Evolutionary conservation across 2,113 vertebrate genomes (phyloP).

Genomic region (Vidua macroura): DNA sequence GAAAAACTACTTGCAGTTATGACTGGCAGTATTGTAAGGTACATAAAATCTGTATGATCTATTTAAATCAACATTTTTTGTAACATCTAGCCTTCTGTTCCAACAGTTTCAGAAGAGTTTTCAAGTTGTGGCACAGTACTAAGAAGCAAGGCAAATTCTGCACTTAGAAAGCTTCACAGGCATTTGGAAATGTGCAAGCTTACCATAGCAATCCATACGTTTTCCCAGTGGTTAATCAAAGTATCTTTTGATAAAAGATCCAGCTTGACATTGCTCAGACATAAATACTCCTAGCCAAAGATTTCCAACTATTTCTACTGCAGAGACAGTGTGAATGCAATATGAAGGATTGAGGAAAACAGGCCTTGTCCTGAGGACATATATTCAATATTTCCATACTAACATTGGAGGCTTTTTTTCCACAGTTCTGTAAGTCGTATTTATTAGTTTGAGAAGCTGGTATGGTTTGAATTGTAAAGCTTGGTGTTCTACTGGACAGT

Average conservation of each 20-base stretch:
- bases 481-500: neutral
- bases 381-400: neutral
- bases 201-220: neutral
- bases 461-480: neutral
- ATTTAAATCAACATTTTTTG: neutral
- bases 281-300: neutral
- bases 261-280: neutral
- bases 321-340: neutral
- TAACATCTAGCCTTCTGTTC: neutral
- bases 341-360: neutral
- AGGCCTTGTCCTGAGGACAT: neutral
- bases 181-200: neutral
- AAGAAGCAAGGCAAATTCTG: neutral
- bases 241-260: neutral
- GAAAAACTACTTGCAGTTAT: neutral
- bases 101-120: neutral
- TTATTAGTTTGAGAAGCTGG: neutral
- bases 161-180: neutral
- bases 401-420: accelerated
- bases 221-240: neutral
- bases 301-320: neutral
- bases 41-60: neutral
- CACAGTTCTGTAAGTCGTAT: neutral
- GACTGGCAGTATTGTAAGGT: neutral
- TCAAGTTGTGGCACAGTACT: neutral